Base-by-base conservation (phyloP, 1,140 invertebrate genomes). In the Lepidurus packardi region DNA sequence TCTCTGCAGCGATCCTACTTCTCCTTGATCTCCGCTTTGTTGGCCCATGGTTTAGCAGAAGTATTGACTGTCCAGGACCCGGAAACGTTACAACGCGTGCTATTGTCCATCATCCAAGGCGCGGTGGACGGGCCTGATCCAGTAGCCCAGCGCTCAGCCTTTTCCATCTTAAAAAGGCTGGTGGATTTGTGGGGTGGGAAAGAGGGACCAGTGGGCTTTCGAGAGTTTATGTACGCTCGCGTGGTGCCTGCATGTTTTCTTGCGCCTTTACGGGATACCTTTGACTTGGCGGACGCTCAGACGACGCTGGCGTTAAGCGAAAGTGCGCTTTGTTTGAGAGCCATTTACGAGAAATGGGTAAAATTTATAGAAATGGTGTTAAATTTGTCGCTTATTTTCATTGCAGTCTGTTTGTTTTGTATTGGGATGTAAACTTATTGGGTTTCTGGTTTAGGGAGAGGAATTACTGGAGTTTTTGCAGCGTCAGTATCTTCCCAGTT, bases 211-310 rank as follows among this genome's bases (percentile, higher is more conserved):
- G 73, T 80, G 4, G 86, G 84, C 4, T 89, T 89, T 82, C 82
- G 84, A 11, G 85, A 88, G 42, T 89, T 89, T 80, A 84, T 88
- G 47, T 88, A 88, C 81, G 84, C 87, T 78, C 83, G 86, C 80
- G 87, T 89, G 77, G 84, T 90, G 43, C 88, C 88, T 73, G 87
- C 88, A 3, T 89, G 89, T 82, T 88, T 90, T 80, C 78, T 88
- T 80, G 88, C 87, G 41, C 88, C 88, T 5, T 78, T 88, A 77
- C 88, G 87, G 82, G 84, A 85, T n/a, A 85, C 84, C 7, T 89
- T 89, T 84, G 88, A 89, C 81, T 81, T 89, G 7, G 83, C 82
- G 74, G 88, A 89, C 85, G 88, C 85, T 44, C 88, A 89, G 81
- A 88, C 87, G 9, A 81, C 86, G 34, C 80, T 87, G 81, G 87